These are phyloP conservation scores for Oreotrochilus melanogaster DNA, from an alignment of 2,113 vertebrate genomes.

Conservation along the genomic window DNA sequence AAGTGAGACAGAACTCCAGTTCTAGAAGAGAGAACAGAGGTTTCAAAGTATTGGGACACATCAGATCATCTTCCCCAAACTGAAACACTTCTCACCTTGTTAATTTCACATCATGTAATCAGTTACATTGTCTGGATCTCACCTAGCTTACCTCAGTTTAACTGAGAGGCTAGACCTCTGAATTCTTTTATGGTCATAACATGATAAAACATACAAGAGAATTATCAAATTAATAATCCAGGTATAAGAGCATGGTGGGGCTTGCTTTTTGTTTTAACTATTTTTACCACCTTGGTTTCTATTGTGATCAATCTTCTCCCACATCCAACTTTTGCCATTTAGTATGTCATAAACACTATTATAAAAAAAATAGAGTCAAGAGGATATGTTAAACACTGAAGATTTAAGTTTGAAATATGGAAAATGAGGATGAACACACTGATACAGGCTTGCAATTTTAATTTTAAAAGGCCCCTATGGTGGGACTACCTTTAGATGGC, in stretches of 20 bases:
- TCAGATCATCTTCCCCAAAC: background rate
- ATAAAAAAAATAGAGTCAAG: background rate
- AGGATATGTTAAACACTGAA: slow-evolving; percentile 24
- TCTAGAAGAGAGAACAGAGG: background rate
- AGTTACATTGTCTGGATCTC: background rate
- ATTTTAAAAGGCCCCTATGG: slow-evolving; percentile 69
- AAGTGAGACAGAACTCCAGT: background rate
- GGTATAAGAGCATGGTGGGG: background rate
- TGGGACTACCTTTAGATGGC: slow-evolving; percentile 72
- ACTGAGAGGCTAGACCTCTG: background rate
- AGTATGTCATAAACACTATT: background rate
- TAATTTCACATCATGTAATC: background rate
- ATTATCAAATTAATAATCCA: background rate
- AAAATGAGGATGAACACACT: slow-evolving; percentile 74
- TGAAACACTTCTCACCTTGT: background rate
- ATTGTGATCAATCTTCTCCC: background rate
- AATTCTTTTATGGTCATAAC: background rate
- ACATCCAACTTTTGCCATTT: background rate
- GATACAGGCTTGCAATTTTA: slow-evolving; percentile 74
- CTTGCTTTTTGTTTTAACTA: background rate
- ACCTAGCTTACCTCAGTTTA: background rate
- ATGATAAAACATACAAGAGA: background rate
- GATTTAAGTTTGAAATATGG: slow-evolving; percentile 58
- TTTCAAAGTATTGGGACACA: background rate
- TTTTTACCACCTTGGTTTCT: background rate